Percentiles rank a stretch among this genome's conserved stretches.
phyloP scores from a whole-genome alignment of 2,113 vertebrate genomes.

The Thermophis baileyi region DNA sequence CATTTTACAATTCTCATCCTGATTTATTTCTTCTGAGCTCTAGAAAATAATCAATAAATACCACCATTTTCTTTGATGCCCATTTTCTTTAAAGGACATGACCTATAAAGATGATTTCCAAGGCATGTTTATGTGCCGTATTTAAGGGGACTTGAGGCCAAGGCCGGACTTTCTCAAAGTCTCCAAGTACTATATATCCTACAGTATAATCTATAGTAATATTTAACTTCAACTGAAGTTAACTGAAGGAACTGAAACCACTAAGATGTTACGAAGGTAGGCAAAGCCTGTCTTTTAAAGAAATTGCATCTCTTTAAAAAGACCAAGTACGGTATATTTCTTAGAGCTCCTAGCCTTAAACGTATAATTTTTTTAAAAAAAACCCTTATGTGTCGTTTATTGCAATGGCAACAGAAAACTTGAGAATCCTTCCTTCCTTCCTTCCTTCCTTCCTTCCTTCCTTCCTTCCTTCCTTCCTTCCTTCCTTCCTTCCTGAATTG shows the following conservation, averaged over 20 bases:
- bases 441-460: too few relatives aligned
- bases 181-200: neutral
- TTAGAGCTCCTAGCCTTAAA: neutral
- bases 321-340: neutral
- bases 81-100: neutral
- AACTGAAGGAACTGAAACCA: neutral
- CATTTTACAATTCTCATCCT: neutral
- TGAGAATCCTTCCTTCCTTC: neutral
- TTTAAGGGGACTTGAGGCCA: neutral
- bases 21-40: neutral
- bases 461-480: too few relatives aligned
- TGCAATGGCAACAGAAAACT: neutral
- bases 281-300: neutral
- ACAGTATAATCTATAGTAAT: neutral
- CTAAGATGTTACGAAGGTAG: neutral
- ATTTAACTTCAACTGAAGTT: neutral
- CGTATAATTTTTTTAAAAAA: neutral
- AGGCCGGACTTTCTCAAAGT: neutral
- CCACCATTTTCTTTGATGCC: neutral
- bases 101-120: neutral
- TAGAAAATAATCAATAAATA: neutral
- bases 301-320: neutral
- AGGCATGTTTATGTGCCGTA: neutral
- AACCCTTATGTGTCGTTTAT: neutral
- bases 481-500: neutral